Base-by-base conservation (phyloP, 2,113 vertebrate species). In the Clarias gariepinus region DNA sequence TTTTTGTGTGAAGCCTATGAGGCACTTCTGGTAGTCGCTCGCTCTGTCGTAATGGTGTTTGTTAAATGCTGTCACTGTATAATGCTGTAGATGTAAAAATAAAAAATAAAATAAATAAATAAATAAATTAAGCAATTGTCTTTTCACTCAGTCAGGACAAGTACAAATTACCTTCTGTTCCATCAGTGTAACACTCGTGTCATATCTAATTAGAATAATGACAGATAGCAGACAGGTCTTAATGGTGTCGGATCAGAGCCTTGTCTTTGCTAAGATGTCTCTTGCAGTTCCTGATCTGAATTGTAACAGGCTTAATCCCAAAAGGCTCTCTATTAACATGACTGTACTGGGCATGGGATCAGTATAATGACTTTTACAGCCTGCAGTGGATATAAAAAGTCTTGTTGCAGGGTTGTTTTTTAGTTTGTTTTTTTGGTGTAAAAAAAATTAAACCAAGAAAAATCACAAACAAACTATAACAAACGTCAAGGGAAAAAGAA, bases 321-420 rank as follows among this genome's bases (percentile, higher is more conserved):
- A 12, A 80, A 12, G 28, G 57, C 10, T 60, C 30, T 36, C 18
- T 80, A 61, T 61, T 36, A 23, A 81, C 2, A 2, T 61, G 30
- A 41, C 30, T 81, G 16, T 60, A 60, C 57, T 7, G 16, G 21
- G 12, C 33, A 61, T 13, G 30, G 30, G 41, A 81, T 61, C 19
- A 41, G 15, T 61, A 61, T 60, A 41, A 61, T 61, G 21, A 12
- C 78, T 80, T 80, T 80, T 60, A 80, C 78, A 80, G 57, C 4
- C 78, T 36, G 36, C 30, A 58, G 8, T 33, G 55, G 9, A 58
- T 60, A 80, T 30, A 58, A 60, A 80, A 80, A 33, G 25, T 58
- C 55, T 12, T 55, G 52, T n/a, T n/a, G 41, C 12, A 53, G n/a
- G 47, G 6, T 47, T 47, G 6, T 47, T n/a, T 3, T 68, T 36